Evolutionary conservation across 2,888 invertebrate species (phyloP).

Genomic region (Ichneumoninae sp.): DNA sequence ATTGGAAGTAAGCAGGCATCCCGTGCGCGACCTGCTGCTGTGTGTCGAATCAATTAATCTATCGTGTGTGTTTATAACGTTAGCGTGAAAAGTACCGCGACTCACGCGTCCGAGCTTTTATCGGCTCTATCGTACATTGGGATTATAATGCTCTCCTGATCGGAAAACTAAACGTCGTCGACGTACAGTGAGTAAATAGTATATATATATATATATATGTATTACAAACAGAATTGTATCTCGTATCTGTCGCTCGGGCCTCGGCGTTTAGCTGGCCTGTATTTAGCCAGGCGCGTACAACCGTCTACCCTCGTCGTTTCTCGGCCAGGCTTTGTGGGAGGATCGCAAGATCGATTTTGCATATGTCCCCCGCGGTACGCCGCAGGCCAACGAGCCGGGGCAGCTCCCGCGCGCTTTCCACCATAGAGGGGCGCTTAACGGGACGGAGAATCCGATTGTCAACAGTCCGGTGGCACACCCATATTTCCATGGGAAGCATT

Average conservation of each 20-base stretch:
- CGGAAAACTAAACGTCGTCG: slow-evolving; percentile 35
- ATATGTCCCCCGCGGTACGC: slow-evolving; percentile 44
- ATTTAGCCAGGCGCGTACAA: slow-evolving; percentile 14
- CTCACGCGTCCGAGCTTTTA: background rate
- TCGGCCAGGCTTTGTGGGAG: slow-evolving; percentile 36
- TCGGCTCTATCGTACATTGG: slow-evolving; percentile 33
- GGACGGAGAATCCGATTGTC: slow-evolving; percentile 72
- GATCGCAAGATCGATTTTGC: slow-evolving; percentile 69
- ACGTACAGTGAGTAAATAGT: slow-evolving; percentile 59
- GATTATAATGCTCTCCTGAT: slow-evolving; percentile 64
- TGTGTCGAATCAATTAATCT: slow-evolving; percentile 40
- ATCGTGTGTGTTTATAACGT: slow-evolving; percentile 47
- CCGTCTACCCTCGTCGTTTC: background rate
- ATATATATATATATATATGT: slow-evolving; percentile 1
- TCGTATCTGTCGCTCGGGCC: background rate
- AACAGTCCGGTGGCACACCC: slow-evolving; percentile 66
- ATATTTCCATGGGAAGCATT: slow-evolving; percentile 11
- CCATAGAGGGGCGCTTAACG: slow-evolving; percentile 49
- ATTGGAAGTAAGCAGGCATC: slow-evolving; percentile 46
- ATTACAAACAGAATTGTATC: background rate
- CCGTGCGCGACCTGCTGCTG: background rate
- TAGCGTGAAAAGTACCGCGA: slow-evolving; percentile 33
- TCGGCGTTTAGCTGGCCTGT: background rate
- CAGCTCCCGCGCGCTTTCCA: slow-evolving; percentile 52
- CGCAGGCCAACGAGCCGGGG: slow-evolving; percentile 47